phyloP scores from a whole-genome alignment of 2,888 invertebrate species.

The Taphrorychus bicolor region DNA sequence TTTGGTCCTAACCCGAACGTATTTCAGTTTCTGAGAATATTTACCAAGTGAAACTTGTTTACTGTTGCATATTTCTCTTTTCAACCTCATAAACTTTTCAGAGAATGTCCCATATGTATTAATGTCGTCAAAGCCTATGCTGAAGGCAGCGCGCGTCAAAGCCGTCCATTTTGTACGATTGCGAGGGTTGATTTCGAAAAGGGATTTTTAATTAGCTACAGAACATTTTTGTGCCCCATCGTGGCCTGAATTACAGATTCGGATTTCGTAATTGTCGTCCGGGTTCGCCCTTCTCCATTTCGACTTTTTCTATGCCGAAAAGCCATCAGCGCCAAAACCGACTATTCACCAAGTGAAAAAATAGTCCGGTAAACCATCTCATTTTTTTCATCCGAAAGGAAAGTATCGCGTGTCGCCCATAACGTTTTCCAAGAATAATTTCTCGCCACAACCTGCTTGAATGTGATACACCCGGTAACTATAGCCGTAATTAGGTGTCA shows the following conservation, averaged over 20 bases:
- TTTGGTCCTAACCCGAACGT: no score
- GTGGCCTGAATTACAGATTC: conserved; percentile 27
- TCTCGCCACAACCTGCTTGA: conserved; percentile 9
- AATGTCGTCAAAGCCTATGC: conserved; percentile 41
- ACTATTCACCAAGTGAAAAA: neutral
- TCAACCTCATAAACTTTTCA: no score
- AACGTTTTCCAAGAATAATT: conserved; percentile 8
- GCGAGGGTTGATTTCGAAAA: conserved; percentile 38
- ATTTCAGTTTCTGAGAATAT: no score
- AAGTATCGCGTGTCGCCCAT: conserved; percentile 4
- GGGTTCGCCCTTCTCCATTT: neutral
- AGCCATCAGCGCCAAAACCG: neutral
- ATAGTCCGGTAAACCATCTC: neutral
- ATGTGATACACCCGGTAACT: conserved; percentile 45
- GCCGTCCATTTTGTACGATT: conserved; percentile 41
- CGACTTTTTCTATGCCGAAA: neutral
- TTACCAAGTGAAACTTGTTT: no score
- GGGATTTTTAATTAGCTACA: conserved; percentile 41
- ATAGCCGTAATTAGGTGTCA: conserved; percentile 55
- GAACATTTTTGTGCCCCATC: conserved; percentile 35
- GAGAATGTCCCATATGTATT: conserved; percentile 31
- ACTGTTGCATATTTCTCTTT: no score
- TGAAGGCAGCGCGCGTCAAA: conserved; percentile 41
- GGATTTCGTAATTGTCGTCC: conserved; percentile 9
- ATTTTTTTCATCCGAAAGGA: neutral